phyloP scores from a whole-genome alignment of 1,140 invertebrate species.

The Caenorhabditis briggsae region DNA sequence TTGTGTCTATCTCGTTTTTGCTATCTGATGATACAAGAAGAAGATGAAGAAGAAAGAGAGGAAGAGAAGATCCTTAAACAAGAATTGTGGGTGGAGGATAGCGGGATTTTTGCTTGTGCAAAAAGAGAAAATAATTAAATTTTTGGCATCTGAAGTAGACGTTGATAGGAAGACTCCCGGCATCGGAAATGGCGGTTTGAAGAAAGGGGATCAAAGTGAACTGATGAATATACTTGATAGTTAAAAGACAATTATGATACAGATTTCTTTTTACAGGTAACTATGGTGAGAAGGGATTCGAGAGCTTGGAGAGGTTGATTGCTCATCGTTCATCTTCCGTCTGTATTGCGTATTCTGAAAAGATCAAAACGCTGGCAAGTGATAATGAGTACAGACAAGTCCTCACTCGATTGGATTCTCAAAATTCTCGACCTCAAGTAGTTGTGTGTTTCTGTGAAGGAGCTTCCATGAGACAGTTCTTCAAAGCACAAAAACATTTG shows the following conservation, averaged over 20 bases:
- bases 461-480: slow-evolving; percentile 83
- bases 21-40: slow-evolving; percentile 47
- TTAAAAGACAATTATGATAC: neutral
- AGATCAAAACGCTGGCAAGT: slow-evolving; percentile 76
- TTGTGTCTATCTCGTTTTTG: slow-evolving; percentile 55
- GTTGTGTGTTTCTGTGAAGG: slow-evolving; percentile 90
- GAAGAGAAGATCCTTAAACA: neutral
- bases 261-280: slow-evolving; percentile 81
- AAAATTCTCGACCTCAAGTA: slow-evolving; percentile 81
- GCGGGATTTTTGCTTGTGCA: slow-evolving; percentile 11
- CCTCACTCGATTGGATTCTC: slow-evolving; percentile 30
- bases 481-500: slow-evolving; percentile 82
- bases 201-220: slow-evolving; percentile 1
- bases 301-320: slow-evolving; percentile 83
- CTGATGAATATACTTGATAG: neutral
- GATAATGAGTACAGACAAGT: slow-evolving; percentile 60
- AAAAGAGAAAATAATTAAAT: slow-evolving; percentile 50
- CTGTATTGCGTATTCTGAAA: slow-evolving; percentile 83
- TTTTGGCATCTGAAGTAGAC: slow-evolving; percentile 30
- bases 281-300: slow-evolving; percentile 87
- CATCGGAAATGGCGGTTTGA: neutral
- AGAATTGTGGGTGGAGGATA: slow-evolving; percentile 4
- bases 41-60: neutral
- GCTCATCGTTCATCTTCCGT: slow-evolving; percentile 78
- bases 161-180: neutral